Evolutionary conservation across 1,140 invertebrate genomes (phyloP), one percentile per base, ranked within the genome.

Genomic region (Nymphalis io): DNA sequence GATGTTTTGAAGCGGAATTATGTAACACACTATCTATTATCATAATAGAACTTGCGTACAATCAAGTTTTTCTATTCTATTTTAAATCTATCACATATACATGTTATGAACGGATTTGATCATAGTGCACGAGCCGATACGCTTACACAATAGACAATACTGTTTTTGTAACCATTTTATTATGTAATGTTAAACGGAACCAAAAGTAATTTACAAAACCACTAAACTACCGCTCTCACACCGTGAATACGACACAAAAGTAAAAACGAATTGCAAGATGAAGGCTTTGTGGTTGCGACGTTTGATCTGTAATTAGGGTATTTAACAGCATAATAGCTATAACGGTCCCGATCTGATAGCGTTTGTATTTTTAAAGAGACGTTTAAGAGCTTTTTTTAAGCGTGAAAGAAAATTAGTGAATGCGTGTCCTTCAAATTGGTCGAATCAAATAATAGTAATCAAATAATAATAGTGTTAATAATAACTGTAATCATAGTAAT

Each of bases 261-360:
- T 87, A 71, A 73, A 81, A 85, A 84, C 63, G 71, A 74, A 75
- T 78, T 78, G 74, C 79, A 75, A 88, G 83, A 88, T 87, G 81
- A 82, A 84, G 78, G 70, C 79, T 85, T 87, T 91, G 88, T 87
- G 88, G 86, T 88, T 85, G 72, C 77, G 68, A 76, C 79, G 80
- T 85, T 88, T 87, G 84, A 89, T 87, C 78, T 81, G 81, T 89
- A 89, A 91, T 89, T 88, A 84, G 85, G 83, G 84, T 83, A 74
- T 80, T 88, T 88, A 89, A 84, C 83, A 76, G 70, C 71, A 84
- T 87, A 87, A 88, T 89, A 75, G 85, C 79, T 66, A 81, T 89
- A 89, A 88, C 86, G 88, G 87, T 87, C 74, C 69, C 83, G 75
- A 82, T 87, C 81, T 78, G 79, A 81, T 79, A 77, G 75, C 68